These are phyloP conservation scores for Phasianus colchicus DNA, from an alignment of 2,113 vertebrate genomes.

Conservation along the genomic window DNA sequence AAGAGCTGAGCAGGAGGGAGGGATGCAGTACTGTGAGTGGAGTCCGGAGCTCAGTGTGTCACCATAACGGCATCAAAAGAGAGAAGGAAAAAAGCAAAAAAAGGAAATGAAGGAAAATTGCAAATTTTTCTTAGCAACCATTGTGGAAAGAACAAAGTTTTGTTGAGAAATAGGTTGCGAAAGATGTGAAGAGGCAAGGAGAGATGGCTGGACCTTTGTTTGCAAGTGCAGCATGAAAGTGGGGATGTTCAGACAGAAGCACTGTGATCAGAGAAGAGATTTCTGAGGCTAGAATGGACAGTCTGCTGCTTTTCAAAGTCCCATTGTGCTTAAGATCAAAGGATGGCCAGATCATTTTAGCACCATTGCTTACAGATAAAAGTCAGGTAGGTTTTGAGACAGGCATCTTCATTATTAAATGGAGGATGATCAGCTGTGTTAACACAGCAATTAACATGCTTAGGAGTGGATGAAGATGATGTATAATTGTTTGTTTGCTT, in stretches of 20 bases:
- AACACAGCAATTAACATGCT: background rate
- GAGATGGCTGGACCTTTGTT: conserved; percentile 41
- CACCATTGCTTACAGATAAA: background rate
- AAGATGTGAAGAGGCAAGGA: background rate
- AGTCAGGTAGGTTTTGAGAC: conserved; percentile 10
- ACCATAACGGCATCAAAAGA: conserved; percentile 7
- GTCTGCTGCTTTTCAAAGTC: conserved; percentile 14
- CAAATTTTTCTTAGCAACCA: background rate
- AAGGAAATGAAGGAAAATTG: background rate
- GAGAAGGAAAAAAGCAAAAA: background rate
- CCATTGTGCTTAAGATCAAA: conserved; percentile 33
- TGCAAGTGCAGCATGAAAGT: conserved; percentile 16
- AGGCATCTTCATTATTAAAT: background rate
- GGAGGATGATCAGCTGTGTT: background rate
- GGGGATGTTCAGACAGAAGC: background rate
- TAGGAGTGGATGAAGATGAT: background rate
- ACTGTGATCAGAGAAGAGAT: conserved; percentile 23
- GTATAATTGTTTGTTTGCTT: background rate
- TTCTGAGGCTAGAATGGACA: background rate
- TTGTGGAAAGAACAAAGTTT: conserved; percentile 26
- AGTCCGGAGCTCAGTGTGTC: background rate
- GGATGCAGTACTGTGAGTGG: background rate
- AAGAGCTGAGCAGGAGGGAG: background rate
- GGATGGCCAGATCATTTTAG: background rate
- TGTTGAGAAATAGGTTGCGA: background rate